Percentiles rank a stretch among this genome's conserved stretches.
These are phyloP conservation scores for Athripsodes cinereus DNA, from an alignment of 2,888 invertebrate genomes.

Conservation along the genomic window DNA sequence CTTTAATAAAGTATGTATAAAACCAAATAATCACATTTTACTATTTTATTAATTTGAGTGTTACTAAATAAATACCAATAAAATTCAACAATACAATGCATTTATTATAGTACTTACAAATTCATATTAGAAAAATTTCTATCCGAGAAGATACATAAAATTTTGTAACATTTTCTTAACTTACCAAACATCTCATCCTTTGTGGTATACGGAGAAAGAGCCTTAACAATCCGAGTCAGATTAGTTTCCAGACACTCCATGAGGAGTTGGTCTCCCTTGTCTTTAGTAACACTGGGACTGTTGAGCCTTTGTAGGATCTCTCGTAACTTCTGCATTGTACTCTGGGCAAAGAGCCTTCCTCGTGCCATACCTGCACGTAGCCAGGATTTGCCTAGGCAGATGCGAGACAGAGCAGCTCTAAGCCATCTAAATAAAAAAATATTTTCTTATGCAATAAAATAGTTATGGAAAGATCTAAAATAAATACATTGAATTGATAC, in stretches of 20 bases:
- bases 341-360: conserved; percentile 44
- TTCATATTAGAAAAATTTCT: too few species aligned
- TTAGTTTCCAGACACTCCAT: conserved; percentile 44
- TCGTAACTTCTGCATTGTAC: conserved; percentile 42
- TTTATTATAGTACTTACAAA: too few species aligned
- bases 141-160: too few species aligned
- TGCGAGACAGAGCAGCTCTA: conserved; percentile 42
- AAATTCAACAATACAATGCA: too few species aligned
- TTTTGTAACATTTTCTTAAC: too few species aligned
- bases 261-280: conserved; percentile 33
- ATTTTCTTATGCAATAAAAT: too few species aligned
- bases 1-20: too few species aligned
- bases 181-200: conserved; percentile 47
- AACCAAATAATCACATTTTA: too few species aligned
- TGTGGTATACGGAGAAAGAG: conserved; percentile 44
- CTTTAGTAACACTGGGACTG: conserved; percentile 4
- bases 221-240: conserved; percentile 41
- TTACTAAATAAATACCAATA: too few species aligned
- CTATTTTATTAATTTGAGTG: too few species aligned
- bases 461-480: too few species aligned
- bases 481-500: too few species aligned
- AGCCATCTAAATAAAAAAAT: conserved; percentile 40
- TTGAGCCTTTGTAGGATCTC: conserved; percentile 40
- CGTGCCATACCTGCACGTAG: conserved; percentile 45
- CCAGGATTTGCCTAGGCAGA: conserved; percentile 46